Percentiles rank a stretch among this genome's conserved stretches.
phyloP scores from a whole-genome alignment of 2,888 invertebrate species.

The Phaedon cochleariae region DNA sequence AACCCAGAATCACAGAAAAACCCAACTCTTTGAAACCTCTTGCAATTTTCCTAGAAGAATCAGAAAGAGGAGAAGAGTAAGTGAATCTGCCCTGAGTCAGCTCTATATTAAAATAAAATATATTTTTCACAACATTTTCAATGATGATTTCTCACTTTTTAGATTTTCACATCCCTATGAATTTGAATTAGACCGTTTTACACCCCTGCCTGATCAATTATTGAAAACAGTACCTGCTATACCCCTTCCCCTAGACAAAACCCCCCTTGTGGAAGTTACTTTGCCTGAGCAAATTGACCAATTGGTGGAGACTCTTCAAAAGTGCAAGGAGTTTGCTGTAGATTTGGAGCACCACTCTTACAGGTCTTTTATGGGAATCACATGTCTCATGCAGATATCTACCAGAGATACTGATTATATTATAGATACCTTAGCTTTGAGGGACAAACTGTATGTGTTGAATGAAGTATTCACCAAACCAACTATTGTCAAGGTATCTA shows the following conservation, averaged over 20 bases:
- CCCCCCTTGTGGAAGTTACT: conserved; percentile 74
- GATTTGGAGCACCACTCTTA: conserved; percentile 96
- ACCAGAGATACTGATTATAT: conserved; percentile 84
- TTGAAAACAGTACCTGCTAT: conserved; percentile 55
- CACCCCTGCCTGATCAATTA: conserved; percentile 67
- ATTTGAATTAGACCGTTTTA: conserved; percentile 80
- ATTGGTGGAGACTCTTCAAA: conserved; percentile 73
- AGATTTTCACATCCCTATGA: conserved; percentile 91
- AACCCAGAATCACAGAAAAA: conserved; percentile 84
- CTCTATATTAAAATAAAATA: too few relatives aligned
- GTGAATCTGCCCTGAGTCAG: too few relatives aligned
- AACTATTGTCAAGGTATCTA: conserved; percentile 81
- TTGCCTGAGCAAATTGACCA: conserved; percentile 70
- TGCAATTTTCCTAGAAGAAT: conserved; percentile 75
- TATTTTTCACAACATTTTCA: too few relatives aligned
- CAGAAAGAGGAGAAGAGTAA: conserved; percentile 69
- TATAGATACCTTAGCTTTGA: conserved; percentile 85
- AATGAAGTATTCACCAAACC: conserved; percentile 93
- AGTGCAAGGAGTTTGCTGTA: conserved; percentile 81
- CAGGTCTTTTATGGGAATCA: conserved; percentile 91
- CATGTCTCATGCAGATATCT: conserved; percentile 95
- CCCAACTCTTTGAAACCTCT: conserved; percentile 88
- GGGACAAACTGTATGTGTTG: conserved; percentile 81
- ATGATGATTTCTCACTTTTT: conserved; percentile 48
- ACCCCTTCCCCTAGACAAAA: conserved; percentile 67